Conservation (phyloP, 30 jellyfish, hydroid and myxozoan species). For the Haliclystus octoradiatus region DNA sequence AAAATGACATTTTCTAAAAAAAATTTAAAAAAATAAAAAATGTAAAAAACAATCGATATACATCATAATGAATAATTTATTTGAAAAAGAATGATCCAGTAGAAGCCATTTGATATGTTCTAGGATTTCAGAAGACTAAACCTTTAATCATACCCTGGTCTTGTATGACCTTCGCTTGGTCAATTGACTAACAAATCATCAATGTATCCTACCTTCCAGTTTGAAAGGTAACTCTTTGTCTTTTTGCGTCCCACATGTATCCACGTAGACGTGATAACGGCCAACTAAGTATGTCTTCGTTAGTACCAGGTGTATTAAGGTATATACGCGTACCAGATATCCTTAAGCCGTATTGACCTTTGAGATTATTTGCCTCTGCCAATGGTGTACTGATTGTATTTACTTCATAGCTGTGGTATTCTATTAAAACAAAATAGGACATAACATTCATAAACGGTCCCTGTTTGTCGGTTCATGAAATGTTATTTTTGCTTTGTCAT, state of each 20-base stretch:
- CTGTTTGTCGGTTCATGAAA: too few species aligned
- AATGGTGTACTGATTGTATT: constrained; percentile 37
- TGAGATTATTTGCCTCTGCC: constrained; percentile 45
- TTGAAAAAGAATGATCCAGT: too few species aligned
- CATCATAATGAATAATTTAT: too few species aligned
- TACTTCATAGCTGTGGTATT: constrained; percentile 25
- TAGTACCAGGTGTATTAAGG: constrained; percentile 21
- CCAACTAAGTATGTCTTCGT: constrained; percentile 62
- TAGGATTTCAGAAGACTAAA: too few species aligned
- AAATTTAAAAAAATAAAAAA: neutral
- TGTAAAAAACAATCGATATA: too few species aligned
- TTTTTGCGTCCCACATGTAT: constrained; percentile 39
- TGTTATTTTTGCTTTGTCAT: too few species aligned
- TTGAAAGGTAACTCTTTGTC: constrained; percentile 29
- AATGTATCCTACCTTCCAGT: constrained; percentile 46
- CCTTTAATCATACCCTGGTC: too few species aligned
- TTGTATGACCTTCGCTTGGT: too few species aligned
- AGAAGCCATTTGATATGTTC: too few species aligned
- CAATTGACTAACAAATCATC: neutral
- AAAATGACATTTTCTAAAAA: constrained; percentile 59
- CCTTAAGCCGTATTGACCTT: constrained; percentile 25
- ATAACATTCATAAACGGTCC: too few species aligned
- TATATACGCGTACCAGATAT: constrained; percentile 30
- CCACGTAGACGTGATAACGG: constrained; percentile 62
- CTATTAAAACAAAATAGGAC: too few species aligned